A percentile compares a stretch with the other conserved stretches of the same genome.
phyloP scores from a whole-genome alignment of 1,140 invertebrate genomes.

The Eriosoma lanigerum region DNA sequence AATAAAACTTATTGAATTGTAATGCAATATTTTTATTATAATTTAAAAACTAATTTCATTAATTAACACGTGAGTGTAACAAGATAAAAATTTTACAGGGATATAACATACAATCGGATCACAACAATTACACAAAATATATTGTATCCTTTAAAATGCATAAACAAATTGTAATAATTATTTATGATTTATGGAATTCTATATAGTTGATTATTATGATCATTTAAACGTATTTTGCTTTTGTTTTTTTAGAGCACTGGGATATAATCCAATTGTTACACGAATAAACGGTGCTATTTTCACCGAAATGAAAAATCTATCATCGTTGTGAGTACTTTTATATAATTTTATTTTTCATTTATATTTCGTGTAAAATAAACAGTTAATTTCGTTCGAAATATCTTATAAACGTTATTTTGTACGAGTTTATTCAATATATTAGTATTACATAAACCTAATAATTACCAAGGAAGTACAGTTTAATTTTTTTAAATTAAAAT shows the following conservation, averaged over 20 bases:
- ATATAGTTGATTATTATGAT: too few species aligned
- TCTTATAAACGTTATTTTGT: too few species aligned
- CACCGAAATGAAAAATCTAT: neutral
- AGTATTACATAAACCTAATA: too few species aligned
- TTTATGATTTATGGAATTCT: neutral
- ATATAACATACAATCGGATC: constrained; percentile 10
- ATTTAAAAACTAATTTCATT: too few species aligned
- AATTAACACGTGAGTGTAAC: too few species aligned
- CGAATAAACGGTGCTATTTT: constrained; percentile 2
- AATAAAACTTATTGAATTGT: neutral
- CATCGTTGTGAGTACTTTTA: constrained; percentile 26
- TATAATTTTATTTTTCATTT: too few species aligned
- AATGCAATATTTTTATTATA: neutral
- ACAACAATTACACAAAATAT: neutral
- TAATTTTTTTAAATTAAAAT: too few species aligned
- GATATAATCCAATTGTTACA: constrained; percentile 15
- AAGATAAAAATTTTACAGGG: constrained; percentile 32
- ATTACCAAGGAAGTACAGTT: too few species aligned
- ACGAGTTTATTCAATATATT: too few species aligned
- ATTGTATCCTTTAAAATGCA: neutral
- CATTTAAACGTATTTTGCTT: too few species aligned
- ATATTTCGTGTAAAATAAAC: too few species aligned
- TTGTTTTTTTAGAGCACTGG: neutral
- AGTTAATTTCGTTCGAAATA: too few species aligned
- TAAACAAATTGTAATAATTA: constrained; percentile 29